phyloP scores from a whole-genome alignment of 2,888 invertebrate species.

The Amorpha juglandis region DNA sequence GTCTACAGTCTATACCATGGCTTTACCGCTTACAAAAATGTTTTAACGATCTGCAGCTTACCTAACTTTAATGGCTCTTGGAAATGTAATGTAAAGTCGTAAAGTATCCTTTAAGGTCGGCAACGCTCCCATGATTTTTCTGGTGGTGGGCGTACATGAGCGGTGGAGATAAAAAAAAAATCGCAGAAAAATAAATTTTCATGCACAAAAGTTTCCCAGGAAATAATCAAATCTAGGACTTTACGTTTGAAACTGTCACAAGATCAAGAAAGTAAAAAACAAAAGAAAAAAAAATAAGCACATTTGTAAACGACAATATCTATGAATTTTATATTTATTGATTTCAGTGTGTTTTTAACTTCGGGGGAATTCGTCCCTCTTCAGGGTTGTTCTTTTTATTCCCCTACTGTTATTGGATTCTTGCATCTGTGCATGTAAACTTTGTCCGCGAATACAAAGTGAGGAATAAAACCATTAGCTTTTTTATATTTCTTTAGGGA shows the following conservation, averaged over 20 bases:
- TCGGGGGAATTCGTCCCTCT: constrained; percentile 72
- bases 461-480: constrained; percentile 51
- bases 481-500: constrained; percentile 26
- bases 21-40: too few relatives aligned
- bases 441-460: constrained; percentile 74
- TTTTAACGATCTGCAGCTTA: too few relatives aligned
- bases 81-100: too few relatives aligned
- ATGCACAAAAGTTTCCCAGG: too few relatives aligned
- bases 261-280: background rate
- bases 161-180: too few relatives aligned
- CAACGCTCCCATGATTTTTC: too few relatives aligned
- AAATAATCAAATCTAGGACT: too few relatives aligned
- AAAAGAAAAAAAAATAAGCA: constrained; percentile 28
- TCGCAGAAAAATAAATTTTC: constrained; percentile 19
- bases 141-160: too few relatives aligned
- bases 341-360: constrained; percentile 66
- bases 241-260: constrained; percentile 13
- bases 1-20: too few relatives aligned
- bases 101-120: too few relatives aligned
- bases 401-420: constrained; percentile 77
- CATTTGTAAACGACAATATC: constrained; percentile 67
- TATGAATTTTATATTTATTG: constrained; percentile 77
- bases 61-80: too few relatives aligned
- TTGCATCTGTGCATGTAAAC: constrained; percentile 75
- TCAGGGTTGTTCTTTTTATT: constrained; percentile 58